These are phyloP conservation scores for Uloborus diversus DNA, from an alignment of 1,140 invertebrate genomes.

Conservation along the genomic window DNA sequence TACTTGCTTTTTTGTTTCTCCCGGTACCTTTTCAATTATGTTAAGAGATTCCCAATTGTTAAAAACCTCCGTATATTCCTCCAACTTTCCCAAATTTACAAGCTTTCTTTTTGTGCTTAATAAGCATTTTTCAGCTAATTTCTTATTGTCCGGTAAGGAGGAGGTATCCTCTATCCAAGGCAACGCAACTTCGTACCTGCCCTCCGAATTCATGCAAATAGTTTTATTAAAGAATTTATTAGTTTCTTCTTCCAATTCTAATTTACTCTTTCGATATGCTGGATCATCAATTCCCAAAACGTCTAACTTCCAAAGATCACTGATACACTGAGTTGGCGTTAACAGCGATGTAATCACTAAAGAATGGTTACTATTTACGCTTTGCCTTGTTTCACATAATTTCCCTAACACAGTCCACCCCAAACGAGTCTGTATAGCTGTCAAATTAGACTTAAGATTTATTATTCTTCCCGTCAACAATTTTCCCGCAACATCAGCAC, in stretches of 20 bases:
- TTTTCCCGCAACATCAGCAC: slow-evolving; percentile 8
- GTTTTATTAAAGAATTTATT: neutral
- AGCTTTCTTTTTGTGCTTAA: neutral
- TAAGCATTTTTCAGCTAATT: neutral
- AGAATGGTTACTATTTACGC: neutral
- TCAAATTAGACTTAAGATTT: neutral
- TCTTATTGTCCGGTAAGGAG: neutral
- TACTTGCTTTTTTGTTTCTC: neutral
- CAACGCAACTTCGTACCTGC: slow-evolving; percentile 9
- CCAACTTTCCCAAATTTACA: neutral
- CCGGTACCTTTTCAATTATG: neutral
- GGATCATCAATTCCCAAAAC: neutral
- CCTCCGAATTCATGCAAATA: neutral
- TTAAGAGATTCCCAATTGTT: neutral
- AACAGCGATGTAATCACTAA: neutral
- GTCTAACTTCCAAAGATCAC: slow-evolving; percentile 11
- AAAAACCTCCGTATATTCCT: neutral
- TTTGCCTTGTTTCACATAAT: neutral
- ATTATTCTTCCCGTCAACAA: neutral
- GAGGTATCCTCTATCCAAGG: neutral
- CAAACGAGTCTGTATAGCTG: neutral
- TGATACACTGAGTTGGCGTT: neutral
- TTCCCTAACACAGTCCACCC: neutral
- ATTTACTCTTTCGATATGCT: neutral
- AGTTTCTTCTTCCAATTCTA: neutral